These are phyloP conservation scores for Syncerus caffer DNA, from an alignment of 2,797 vertebrate species.

Conservation along the genomic window DNA sequence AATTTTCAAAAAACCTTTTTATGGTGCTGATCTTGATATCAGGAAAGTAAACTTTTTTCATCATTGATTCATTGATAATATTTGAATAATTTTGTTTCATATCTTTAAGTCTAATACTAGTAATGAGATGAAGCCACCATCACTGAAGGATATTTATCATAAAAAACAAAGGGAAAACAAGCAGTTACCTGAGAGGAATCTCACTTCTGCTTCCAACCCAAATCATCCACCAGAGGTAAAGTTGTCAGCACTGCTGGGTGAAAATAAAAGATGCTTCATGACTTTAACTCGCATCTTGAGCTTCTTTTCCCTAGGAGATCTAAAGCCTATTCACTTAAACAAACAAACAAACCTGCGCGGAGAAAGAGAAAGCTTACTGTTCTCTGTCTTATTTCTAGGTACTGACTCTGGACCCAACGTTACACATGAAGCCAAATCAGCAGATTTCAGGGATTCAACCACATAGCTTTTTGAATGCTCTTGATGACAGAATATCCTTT, in stretches of 20 bases:
- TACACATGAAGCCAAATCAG: constrained; percentile 86
- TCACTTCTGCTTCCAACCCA: constrained; percentile 78
- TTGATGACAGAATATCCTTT: constrained; percentile 79
- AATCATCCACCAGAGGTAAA: constrained; percentile 90
- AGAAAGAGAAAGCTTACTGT: background rate
- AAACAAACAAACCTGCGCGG: background rate
- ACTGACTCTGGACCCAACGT: constrained; percentile 87
- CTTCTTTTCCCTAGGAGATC: background rate
- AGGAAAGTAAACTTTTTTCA: background rate
- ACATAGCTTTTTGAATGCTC: constrained; percentile 80
- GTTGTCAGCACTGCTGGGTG: background rate
- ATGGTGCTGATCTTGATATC: constrained; percentile 18
- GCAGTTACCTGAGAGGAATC: constrained; percentile 84
- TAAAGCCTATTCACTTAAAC: background rate
- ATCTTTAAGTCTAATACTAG: constrained; percentile 81
- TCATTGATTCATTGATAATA: background rate
- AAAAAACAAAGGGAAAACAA: constrained; percentile 87
- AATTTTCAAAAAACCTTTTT: background rate
- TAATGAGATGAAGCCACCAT: constrained; percentile 83
- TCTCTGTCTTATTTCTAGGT: constrained; percentile 81
- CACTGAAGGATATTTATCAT: constrained; percentile 92
- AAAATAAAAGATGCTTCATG: background rate
- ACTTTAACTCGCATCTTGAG: background rate
- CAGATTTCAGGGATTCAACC: constrained; percentile 84
- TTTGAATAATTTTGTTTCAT: constrained; percentile 66